Evolutionary conservation across 2,888 invertebrate genomes (phyloP).

Genomic region (Kuschelorhynchus macadamiae): DNA sequence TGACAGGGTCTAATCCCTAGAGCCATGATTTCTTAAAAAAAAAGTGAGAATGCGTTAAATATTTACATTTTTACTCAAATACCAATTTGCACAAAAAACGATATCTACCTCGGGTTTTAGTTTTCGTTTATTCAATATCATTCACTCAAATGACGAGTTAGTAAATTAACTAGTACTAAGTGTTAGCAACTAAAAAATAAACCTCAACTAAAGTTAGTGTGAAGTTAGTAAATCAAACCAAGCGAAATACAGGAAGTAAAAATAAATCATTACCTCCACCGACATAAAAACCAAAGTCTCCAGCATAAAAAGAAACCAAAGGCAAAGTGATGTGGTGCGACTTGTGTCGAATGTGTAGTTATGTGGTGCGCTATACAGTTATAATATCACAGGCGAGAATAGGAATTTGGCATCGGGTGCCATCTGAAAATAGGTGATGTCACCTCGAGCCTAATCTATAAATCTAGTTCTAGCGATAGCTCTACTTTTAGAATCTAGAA

Average conservation of each 20-base stretch:
- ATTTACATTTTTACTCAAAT: too few species aligned
- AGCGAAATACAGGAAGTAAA: slow-evolving; percentile 39
- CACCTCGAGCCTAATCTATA: slow-evolving; percentile 15
- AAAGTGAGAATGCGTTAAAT: too few species aligned
- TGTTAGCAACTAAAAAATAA: too few species aligned
- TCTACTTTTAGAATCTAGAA: slow-evolving; percentile 33
- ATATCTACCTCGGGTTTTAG: too few species aligned
- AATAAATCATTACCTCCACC: slow-evolving; percentile 63
- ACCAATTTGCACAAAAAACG: too few species aligned
- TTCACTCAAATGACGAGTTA: too few species aligned
- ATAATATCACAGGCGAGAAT: slow-evolving; percentile 42
- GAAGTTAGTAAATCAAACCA: slow-evolving; percentile 20
- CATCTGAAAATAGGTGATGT: slow-evolving; percentile 25
- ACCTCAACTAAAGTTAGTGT: background rate
- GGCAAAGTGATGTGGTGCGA: slow-evolving; percentile 53
- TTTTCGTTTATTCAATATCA: too few species aligned
- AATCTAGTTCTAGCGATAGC: slow-evolving; percentile 29
- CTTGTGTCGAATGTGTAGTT: slow-evolving; percentile 33
- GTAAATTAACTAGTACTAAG: too few species aligned
- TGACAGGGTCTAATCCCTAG: too few species aligned
- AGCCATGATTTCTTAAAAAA: too few species aligned
- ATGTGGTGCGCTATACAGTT: slow-evolving; percentile 34
- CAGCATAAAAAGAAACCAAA: slow-evolving; percentile 40
- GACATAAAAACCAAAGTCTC: slow-evolving; percentile 51
- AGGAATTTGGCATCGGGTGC: slow-evolving; percentile 21